Evolutionary conservation across 2,797 vertebrate genomes (phyloP).

Genomic region (Anabacerthia variegaticeps): DNA sequence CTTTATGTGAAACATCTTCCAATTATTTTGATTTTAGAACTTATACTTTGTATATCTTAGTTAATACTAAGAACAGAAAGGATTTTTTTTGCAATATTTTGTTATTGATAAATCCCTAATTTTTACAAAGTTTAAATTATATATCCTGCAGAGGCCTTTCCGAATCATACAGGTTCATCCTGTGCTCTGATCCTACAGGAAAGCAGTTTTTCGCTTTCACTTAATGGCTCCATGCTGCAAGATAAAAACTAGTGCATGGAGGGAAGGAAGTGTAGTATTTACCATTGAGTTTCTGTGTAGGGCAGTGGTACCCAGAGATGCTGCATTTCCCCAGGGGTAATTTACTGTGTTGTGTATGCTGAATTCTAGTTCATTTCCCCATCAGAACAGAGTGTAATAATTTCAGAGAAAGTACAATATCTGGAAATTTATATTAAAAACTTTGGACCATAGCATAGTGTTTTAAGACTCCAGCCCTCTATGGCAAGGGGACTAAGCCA

Average conservation of each 20-base stretch:
- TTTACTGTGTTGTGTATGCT: background rate
- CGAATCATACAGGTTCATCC: background rate
- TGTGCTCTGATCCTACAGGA: background rate
- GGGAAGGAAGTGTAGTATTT: background rate
- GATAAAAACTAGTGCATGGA: background rate
- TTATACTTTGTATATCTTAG: background rate
- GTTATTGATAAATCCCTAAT: background rate
- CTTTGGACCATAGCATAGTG: background rate
- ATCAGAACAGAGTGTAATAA: background rate
- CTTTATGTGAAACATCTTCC: background rate
- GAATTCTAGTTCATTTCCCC: background rate
- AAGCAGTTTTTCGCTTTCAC: background rate
- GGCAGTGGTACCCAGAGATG: background rate
- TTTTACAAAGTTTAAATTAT: background rate
- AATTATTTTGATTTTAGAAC: background rate
- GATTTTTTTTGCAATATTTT: rapidly evolving
- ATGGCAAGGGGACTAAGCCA: background rate
- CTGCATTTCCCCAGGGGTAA: rapidly evolving
- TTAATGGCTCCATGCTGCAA: background rate
- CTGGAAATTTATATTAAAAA: background rate
- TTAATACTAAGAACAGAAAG: background rate
- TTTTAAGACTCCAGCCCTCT: background rate
- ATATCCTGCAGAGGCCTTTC: background rate
- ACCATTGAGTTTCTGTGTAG: background rate
- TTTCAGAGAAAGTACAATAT: background rate